Evolutionary conservation across 2,113 vertebrate species (phyloP).

Genomic region (Chionomys nivalis): DNA sequence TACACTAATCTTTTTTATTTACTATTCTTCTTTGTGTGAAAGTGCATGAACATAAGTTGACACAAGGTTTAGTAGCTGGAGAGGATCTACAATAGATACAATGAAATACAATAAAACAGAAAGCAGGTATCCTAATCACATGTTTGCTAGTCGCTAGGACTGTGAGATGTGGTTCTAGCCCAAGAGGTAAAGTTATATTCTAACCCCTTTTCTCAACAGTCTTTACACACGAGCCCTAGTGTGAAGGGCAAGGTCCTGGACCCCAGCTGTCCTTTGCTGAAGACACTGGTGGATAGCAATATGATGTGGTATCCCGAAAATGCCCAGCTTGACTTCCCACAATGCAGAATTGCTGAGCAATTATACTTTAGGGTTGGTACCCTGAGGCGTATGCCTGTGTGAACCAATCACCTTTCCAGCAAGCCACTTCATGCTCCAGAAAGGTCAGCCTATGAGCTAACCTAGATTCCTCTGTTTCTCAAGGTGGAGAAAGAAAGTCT

Average conservation of each 20-base stretch:
- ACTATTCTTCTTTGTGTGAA: constrained; percentile 1
- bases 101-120: background rate
- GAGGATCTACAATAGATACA: background rate
- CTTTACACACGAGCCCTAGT: background rate
- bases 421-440: background rate
- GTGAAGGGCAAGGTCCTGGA: background rate
- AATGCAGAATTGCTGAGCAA: background rate
- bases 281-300: background rate
- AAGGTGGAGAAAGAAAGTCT: background rate
- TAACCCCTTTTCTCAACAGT: background rate
- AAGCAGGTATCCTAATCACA: background rate
- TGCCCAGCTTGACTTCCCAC: background rate
- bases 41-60: background rate
- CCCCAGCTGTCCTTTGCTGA: background rate
- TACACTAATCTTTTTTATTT: background rate
- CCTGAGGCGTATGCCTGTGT: background rate
- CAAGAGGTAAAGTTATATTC: background rate
- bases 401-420: background rate
- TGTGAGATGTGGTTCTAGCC: background rate
- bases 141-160: background rate
- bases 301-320: background rate
- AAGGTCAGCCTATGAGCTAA: background rate
- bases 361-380: background rate
- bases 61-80: background rate
- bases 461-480: background rate